These are phyloP conservation scores for Drosophila flavopinicola DNA, from an alignment of 2,888 invertebrate genomes.

Conservation along the genomic window DNA sequence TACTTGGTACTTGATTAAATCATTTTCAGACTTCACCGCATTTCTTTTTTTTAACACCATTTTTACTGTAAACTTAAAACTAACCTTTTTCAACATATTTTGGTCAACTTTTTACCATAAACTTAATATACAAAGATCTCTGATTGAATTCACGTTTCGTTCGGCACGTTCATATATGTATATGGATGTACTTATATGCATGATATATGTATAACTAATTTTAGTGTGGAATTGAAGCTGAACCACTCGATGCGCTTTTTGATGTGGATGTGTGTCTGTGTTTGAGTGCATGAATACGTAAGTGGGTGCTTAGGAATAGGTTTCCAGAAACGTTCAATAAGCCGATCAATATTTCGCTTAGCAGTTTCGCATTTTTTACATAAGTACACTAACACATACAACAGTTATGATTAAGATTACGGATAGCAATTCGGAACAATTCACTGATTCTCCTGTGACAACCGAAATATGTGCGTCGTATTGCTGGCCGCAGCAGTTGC, in stretches of 20 bases:
- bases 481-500: constrained; percentile 81
- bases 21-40: constrained; percentile 83
- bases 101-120: constrained; percentile 69
- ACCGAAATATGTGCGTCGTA: constrained; percentile 76
- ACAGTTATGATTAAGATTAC: constrained; percentile 47
- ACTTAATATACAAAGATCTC: constrained; percentile 73
- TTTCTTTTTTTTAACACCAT: constrained; percentile 60
- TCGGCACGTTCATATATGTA: constrained; percentile 38
- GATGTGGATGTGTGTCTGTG: constrained; percentile 5
- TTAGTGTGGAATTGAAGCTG: constrained; percentile 30
- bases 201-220: constrained; percentile 45
- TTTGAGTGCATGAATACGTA: constrained; percentile 35
- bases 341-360: constrained; percentile 32
- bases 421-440: constrained; percentile 26
- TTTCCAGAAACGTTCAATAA: constrained; percentile 40
- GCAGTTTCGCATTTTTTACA: constrained; percentile 70
- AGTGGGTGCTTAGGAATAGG: constrained; percentile 35
- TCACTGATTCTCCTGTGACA: constrained; percentile 74
- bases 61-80: constrained; percentile 61
- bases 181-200: constrained; percentile 28
- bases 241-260: constrained; percentile 29
- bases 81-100: constrained; percentile 67
- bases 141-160: constrained; percentile 52
- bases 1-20: constrained; percentile 81
- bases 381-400: constrained; percentile 77